A percentile compares a stretch with the other conserved stretches of the same genome.
These are phyloP conservation scores for Meloidogyne exigua DNA, from an alignment of 1,140 invertebrate genomes.

Conservation along the genomic window DNA sequence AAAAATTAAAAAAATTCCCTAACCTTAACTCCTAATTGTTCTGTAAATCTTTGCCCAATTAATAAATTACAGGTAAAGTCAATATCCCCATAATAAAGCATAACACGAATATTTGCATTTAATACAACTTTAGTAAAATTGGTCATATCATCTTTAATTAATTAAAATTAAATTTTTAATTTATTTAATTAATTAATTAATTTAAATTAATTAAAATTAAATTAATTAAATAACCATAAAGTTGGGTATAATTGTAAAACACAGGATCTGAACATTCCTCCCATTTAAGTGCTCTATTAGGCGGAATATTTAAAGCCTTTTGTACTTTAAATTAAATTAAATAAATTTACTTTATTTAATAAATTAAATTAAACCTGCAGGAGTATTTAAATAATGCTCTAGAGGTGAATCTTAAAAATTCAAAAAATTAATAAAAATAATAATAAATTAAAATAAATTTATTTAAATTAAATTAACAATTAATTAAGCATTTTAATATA, in stretches of 20 bases:
- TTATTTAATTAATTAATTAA: too few relatives aligned
- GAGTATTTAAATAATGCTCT: not conserved
- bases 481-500: too few relatives aligned
- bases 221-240: not conserved
- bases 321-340: not conserved
- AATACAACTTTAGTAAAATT: conserved; percentile 53
- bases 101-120: conserved; percentile 58
- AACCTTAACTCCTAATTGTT: conserved; percentile 40
- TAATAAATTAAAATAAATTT: not conserved
- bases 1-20: not conserved
- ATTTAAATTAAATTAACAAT: too few relatives aligned
- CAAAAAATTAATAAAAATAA: not conserved
- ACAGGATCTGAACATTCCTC: not conserved
- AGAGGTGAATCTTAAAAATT: not conserved
- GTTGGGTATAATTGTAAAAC: not conserved
- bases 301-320: not conserved
- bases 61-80: conserved; percentile 69
- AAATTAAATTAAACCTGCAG: not conserved
- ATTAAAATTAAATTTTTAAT: not conserved
- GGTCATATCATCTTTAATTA: conserved; percentile 7
- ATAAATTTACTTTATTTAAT: not conserved
- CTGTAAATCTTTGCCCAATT: conserved; percentile 52
- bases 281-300: not conserved
- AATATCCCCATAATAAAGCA: conserved; percentile 69
- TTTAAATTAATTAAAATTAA: not conserved